phyloP scores from a whole-genome alignment of 53 echinoderm and acorn worm genomes.

The Stichopus horrens region DNA sequence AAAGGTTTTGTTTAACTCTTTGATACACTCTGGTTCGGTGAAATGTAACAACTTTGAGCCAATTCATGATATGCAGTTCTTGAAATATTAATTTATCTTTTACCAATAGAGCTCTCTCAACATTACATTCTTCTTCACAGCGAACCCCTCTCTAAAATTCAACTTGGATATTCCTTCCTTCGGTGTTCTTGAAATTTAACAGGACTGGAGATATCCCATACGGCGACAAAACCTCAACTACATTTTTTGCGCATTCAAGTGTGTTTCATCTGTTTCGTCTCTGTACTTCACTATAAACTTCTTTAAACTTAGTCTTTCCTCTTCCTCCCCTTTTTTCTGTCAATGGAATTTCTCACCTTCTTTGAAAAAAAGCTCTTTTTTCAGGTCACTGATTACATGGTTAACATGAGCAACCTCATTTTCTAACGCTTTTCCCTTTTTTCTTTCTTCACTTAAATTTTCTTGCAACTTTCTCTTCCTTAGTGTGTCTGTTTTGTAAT shows the following conservation, averaged over 20 bases:
- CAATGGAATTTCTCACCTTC: not conserved
- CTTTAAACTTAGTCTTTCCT: not conserved
- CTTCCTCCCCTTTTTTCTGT: not conserved
- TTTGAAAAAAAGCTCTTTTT: not conserved
- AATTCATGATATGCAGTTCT: constrained; percentile 4
- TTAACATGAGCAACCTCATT: not conserved
- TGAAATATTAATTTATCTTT: constrained; percentile 16
- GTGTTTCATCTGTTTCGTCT: not conserved
- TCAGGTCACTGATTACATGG: not conserved
- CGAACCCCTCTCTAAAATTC: not conserved
- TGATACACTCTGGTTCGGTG: not conserved
- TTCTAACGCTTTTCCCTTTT: constrained; percentile 6
- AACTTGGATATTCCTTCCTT: not conserved
- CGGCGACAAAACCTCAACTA: not conserved
- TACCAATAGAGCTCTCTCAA: not conserved
- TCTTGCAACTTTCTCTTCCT: not conserved
- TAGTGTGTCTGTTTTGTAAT: not conserved
- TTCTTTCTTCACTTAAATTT: not conserved
- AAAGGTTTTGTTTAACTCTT: not conserved
- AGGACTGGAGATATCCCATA: constrained; percentile 13
- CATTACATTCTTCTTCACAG: not conserved
- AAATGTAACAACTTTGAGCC: constrained; percentile 2
- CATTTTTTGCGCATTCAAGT: constrained; percentile 4
- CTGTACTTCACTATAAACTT: not conserved
- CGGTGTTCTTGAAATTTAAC: not conserved